phyloP scores from a whole-genome alignment of 1,140 invertebrate genomes.

The Wasmannia auropunctata region DNA sequence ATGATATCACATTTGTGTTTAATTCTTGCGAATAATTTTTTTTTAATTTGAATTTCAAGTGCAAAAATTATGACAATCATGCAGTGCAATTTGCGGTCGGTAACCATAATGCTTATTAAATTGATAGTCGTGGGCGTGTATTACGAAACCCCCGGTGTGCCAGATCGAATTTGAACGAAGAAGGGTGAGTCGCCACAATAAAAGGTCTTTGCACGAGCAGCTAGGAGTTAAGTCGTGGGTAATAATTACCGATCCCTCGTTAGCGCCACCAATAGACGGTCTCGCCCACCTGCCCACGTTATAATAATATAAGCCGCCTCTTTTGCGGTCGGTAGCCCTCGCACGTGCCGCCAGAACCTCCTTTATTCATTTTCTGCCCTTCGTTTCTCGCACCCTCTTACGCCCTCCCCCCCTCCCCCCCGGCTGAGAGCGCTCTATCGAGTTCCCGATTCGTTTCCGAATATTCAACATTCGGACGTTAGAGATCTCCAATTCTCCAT shows the following conservation, averaged over 20 bases:
- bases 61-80: neutral
- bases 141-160: slow-evolving; percentile 61
- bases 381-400: slow-evolving; percentile 65
- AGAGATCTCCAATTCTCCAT: neutral
- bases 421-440: slow-evolving; percentile 49
- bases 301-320: slow-evolving; percentile 81
- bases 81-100: slow-evolving; percentile 6
- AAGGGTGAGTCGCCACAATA: slow-evolving; percentile 66
- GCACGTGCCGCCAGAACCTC: slow-evolving; percentile 78
- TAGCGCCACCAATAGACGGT: slow-evolving; percentile 74
- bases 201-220: slow-evolving; percentile 75
- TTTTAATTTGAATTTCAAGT: neutral
- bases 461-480: neutral
- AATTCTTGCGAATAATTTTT: neutral
- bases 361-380: slow-evolving; percentile 73
- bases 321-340: slow-evolving; percentile 77
- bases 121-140: slow-evolving; percentile 35
- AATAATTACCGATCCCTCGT: slow-evolving; percentile 79
- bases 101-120: slow-evolving; percentile 57
- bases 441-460: slow-evolving; percentile 18
- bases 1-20: neutral
- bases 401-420: too few relatives aligned
- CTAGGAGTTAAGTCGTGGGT: slow-evolving; percentile 77
- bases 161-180: slow-evolving; percentile 54
- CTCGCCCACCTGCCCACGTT: slow-evolving; percentile 79